Conservation (phyloP, 2,888 invertebrate species). For the Eilema caniola region DNA sequence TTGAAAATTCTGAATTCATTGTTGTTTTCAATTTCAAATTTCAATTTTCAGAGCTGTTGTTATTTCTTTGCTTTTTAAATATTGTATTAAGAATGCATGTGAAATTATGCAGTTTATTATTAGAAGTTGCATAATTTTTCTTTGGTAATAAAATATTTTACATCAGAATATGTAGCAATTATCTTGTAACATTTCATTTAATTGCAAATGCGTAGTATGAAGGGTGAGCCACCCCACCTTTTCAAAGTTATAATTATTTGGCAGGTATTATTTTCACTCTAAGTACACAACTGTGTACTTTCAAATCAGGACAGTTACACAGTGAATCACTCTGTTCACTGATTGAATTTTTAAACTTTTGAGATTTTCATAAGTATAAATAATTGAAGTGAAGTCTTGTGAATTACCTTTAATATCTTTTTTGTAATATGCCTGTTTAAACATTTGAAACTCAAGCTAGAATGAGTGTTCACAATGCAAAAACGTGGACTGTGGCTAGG, state of each 20-base stretch:
- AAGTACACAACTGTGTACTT: slow-evolving; percentile 35
- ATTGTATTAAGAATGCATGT: neutral
- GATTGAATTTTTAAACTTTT: neutral
- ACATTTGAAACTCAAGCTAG: no score
- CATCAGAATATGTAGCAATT: slow-evolving; percentile 13
- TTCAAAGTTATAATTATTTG: slow-evolving; percentile 41
- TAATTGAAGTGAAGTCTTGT: neutral
- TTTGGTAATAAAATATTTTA: neutral
- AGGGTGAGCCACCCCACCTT: slow-evolving; percentile 44
- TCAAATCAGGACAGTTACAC: neutral
- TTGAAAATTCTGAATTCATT: neutral
- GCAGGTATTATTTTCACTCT: slow-evolving; percentile 44
- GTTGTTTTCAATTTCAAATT: neutral
- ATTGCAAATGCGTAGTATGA: slow-evolving; percentile 33
- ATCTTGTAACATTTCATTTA: slow-evolving; percentile 32
- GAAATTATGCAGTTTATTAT: neutral
- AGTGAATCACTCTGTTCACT: neutral
- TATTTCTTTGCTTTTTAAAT: neutral
- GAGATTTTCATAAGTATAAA: neutral
- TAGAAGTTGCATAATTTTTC: neutral
- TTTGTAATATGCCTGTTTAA: neutral
- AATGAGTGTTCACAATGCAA: no score
- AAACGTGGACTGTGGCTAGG: no score
- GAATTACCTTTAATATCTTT: neutral
- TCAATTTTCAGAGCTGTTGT: neutral